These are phyloP conservation scores for Oligia latruncula DNA, from an alignment of 2,888 invertebrate genomes.

Conservation along the genomic window DNA sequence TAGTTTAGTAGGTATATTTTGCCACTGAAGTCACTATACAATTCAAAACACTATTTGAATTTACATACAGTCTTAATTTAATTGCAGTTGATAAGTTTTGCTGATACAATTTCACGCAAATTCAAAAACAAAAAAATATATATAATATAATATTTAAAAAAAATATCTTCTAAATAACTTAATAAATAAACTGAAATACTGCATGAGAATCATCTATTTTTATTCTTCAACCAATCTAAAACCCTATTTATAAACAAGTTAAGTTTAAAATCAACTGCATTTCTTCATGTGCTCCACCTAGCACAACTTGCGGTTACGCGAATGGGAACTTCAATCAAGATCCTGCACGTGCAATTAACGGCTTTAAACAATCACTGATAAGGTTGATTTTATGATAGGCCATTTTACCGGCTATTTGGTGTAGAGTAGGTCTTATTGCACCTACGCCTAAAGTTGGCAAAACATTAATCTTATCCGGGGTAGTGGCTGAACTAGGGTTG, in stretches of 20 bases:
- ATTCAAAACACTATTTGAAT: neutral
- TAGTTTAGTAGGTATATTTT: neutral
- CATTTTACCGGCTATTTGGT: slow-evolving; percentile 11
- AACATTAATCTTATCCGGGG: slow-evolving; percentile 73
- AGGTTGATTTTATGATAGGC: slow-evolving; percentile 26
- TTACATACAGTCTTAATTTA: neutral
- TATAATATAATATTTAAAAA: too few species aligned
- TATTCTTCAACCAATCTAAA: neutral
- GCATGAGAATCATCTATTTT: neutral
- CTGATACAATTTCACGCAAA: neutral
- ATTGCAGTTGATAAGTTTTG: neutral
- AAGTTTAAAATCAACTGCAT: slow-evolving; percentile 24
- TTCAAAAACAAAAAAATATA: neutral
- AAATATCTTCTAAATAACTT: neutral
- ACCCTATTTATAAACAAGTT: neutral
- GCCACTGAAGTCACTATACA: neutral
- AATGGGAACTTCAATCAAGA: slow-evolving; percentile 42
- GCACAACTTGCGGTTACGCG: slow-evolving; percentile 42
- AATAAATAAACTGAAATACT: neutral
- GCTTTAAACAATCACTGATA: slow-evolving; percentile 12
- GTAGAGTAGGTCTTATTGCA: slow-evolving; percentile 49
- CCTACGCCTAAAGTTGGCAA: slow-evolving; percentile 52
- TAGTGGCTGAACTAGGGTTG: slow-evolving; percentile 48
- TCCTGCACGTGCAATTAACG: slow-evolving; percentile 22
- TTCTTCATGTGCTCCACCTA: slow-evolving; percentile 21